These are phyloP conservation scores for Chrysocyon brachyurus DNA, from an alignment of 2,797 vertebrate genomes.

Conservation along the genomic window DNA sequence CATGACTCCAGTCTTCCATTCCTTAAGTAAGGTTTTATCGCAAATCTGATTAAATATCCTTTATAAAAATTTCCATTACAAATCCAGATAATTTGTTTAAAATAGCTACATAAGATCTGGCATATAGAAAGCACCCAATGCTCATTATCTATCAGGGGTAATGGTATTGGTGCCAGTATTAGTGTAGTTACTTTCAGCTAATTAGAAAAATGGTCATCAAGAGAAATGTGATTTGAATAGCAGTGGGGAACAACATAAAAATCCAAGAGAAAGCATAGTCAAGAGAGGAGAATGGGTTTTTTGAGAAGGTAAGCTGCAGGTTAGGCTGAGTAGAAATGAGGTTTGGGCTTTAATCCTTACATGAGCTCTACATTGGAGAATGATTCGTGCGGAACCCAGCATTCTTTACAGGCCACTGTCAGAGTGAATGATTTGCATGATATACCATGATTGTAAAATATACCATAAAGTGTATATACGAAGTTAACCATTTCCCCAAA, in stretches of 20 bases:
- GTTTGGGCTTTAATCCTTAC: neutral
- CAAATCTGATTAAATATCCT: neutral
- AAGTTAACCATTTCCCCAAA: neutral
- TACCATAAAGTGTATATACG: neutral
- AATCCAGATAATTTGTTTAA: neutral
- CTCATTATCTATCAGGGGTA: neutral
- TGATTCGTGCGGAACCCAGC: neutral
- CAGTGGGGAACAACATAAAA: neutral
- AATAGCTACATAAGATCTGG: neutral
- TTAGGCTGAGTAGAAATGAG: neutral
- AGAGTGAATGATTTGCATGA: neutral
- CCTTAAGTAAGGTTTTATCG: neutral
- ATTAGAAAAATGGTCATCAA: neutral
- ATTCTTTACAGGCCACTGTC: neutral
- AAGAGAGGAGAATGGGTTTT: neutral
- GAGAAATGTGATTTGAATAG: neutral
- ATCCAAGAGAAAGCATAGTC: neutral
- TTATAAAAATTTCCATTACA: neutral
- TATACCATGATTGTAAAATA: neutral
- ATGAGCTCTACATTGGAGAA: neutral
- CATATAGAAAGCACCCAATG: neutral
- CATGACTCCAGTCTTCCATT: neutral
- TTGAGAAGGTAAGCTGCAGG: neutral
- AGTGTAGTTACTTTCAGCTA: constrained; percentile 18
- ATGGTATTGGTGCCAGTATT: neutral